Conservation (phyloP, 2,113 vertebrate species). For the Prionailurus viverrinus region DNA sequence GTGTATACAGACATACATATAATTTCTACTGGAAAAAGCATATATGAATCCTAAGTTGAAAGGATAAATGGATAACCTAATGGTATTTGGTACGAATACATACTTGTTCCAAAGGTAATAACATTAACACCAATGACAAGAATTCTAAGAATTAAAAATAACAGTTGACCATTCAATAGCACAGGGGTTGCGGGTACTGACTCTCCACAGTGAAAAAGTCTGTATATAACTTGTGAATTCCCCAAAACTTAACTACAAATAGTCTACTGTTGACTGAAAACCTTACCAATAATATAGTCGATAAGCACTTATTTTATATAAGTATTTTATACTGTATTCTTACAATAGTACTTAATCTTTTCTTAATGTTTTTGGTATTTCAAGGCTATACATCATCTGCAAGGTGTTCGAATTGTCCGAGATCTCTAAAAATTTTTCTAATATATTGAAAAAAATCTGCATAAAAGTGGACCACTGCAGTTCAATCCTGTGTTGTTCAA, state of each 20-base stretch:
- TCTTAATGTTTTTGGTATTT: neutral
- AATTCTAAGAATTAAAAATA: constrained; percentile 52
- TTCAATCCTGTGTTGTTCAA: neutral
- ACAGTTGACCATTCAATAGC: neutral
- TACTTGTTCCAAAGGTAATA: neutral
- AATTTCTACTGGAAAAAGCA: neutral
- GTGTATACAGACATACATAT: neutral
- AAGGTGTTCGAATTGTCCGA: neutral
- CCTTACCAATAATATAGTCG: neutral
- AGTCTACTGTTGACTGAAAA: neutral
- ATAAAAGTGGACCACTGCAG: neutral
- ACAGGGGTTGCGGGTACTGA: neutral
- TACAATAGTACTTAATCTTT: neutral
- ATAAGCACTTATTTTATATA: neutral
- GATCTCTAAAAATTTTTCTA: neutral
- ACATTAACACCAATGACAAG: neutral
- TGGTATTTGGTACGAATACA: neutral
- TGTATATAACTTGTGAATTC: neutral
- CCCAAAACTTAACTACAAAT: neutral
- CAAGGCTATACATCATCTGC: neutral
- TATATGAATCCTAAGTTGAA: constrained; percentile 7
- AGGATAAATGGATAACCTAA: constrained; percentile 1
- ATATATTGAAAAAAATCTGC: neutral
- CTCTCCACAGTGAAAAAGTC: neutral
- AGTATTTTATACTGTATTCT: neutral